These are phyloP conservation scores for Hydra vulgaris DNA, from an alignment of 30 jellyfish, hydroid and myxozoan genomes.

Conservation along the genomic window DNA sequence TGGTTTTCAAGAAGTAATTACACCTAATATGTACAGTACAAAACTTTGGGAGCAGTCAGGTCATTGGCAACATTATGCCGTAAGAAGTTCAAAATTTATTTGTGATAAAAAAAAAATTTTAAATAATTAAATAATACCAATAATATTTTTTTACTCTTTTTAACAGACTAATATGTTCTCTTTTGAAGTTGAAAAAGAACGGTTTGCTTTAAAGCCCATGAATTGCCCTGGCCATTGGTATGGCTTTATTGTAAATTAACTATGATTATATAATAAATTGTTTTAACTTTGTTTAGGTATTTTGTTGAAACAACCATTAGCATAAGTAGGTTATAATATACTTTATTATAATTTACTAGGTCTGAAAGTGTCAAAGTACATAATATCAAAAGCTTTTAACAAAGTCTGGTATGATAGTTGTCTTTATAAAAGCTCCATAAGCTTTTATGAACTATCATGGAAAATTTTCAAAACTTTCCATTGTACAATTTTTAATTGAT, in stretches of 20 bases:
- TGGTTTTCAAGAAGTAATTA: slow-evolving; percentile 81
- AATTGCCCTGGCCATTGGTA: slow-evolving; percentile 99
- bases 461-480: no score
- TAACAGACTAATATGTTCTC: slow-evolving; percentile 76
- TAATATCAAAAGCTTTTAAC: no score
- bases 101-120: background rate
- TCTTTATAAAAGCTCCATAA: no score
- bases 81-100: no score
- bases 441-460: no score
- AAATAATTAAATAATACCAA: background rate
- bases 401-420: no score
- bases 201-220: slow-evolving; percentile 96
- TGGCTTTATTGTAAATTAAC: background rate
- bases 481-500: no score
- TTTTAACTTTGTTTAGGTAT: background rate
- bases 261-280: background rate
- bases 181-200: slow-evolving; percentile 91
- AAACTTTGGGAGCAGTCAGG: slow-evolving; percentile 96
- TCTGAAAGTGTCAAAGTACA: no score
- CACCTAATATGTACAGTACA: slow-evolving; percentile 83
- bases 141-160: background rate
- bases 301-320: no score
- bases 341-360: no score
- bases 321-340: no score
- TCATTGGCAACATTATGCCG: slow-evolving; percentile 95